Evolutionary conservation across 2,888 invertebrate genomes (phyloP), one percentile per base, ranked within the genome.

Genomic region (Parelbella ahira): DNA sequence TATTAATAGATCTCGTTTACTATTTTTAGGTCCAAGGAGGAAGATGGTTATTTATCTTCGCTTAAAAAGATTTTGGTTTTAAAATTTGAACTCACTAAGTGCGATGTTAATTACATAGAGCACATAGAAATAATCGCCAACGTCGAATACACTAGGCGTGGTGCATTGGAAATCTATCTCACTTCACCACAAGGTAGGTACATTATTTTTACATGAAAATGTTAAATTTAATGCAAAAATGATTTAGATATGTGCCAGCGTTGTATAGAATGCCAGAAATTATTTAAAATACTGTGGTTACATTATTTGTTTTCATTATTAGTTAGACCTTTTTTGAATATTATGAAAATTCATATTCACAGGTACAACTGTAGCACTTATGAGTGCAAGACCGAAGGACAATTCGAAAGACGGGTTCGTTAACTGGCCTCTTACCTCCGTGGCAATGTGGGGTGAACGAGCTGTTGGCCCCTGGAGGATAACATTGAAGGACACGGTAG

Each of bases 361-460:
- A 94, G 94, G 93, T 13, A 94, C 94, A 0, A 84, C 70, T 55
- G 90, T 93, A 1, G 90, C 91, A 56, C 72, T 97, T 27, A 75
- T 97, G 45, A 91, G 92, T 48, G 82, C 90, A 13, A 88, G 97
- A 51, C 89, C 89, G 15, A 79, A 89, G 33, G 97, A 97, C 65
- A 68, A 74, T 9, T 95, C 95, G 0, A 64, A 68, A 0, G 78
- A 86, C 4, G 97, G 96, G 2, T 96, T 97, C 65, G 64, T 75
- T 4, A 89, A 92, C 56, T 98, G 97, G 97, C 92, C 92, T 3
- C 93, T 98, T 60, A 94, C 94, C 89, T 95, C 96, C 0, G 94
- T 97, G 0, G 96, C 94, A 55, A 94, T 93, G 0, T 98, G 97
- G 97, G 97, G 96, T 0, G 97, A 97, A 75, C 76, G 90, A 46